Percentiles rank a stretch among this genome's conserved stretches.
Conservation (phyloP, 2,113 vertebrate species). For the zebrafish (Danio rerio) region DNA sequence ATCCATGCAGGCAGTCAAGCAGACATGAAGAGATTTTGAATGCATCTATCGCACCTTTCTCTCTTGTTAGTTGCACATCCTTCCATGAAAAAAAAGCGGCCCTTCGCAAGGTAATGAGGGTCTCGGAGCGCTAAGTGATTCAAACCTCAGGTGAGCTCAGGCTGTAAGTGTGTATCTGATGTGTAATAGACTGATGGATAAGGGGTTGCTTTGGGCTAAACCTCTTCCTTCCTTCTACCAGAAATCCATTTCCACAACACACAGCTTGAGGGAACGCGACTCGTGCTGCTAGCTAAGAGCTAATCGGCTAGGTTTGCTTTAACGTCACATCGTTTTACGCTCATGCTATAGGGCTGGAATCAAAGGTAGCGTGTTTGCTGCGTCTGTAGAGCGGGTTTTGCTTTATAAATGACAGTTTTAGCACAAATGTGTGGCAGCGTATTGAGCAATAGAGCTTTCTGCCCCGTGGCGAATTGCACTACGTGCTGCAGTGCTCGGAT, state of each 20-base stretch:
- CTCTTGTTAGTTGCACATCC: constrained; percentile 53
- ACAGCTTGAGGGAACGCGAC: constrained; percentile 31
- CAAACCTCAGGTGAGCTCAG: constrained; percentile 45
- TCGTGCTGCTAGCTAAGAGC: constrained; percentile 49
- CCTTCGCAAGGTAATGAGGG: constrained; percentile 43
- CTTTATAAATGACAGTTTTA: constrained; percentile 57
- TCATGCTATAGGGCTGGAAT: constrained; percentile 28
- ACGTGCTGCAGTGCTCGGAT: constrained; percentile 18
- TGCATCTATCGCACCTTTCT: constrained; percentile 12
- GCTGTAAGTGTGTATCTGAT: constrained; percentile 47
- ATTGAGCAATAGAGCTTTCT: neutral
- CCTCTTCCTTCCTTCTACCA: constrained; percentile 48
- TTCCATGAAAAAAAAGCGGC: constrained; percentile 28
- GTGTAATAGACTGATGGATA: constrained; percentile 52
- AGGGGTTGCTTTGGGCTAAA: constrained; percentile 46
- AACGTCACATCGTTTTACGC: constrained; percentile 48
- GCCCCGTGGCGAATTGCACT: constrained; percentile 13
- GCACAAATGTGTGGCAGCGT: neutral
- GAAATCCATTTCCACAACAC: constrained; percentile 56
- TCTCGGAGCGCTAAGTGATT: constrained; percentile 52
- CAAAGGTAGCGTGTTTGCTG: neutral
- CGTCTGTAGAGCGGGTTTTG: neutral
- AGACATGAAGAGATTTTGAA: constrained; percentile 39
- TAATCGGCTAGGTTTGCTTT: constrained; percentile 54
- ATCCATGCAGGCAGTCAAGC: constrained; percentile 36